phyloP scores from a whole-genome alignment of 1,140 invertebrate species.

The Bombus picipes region DNA sequence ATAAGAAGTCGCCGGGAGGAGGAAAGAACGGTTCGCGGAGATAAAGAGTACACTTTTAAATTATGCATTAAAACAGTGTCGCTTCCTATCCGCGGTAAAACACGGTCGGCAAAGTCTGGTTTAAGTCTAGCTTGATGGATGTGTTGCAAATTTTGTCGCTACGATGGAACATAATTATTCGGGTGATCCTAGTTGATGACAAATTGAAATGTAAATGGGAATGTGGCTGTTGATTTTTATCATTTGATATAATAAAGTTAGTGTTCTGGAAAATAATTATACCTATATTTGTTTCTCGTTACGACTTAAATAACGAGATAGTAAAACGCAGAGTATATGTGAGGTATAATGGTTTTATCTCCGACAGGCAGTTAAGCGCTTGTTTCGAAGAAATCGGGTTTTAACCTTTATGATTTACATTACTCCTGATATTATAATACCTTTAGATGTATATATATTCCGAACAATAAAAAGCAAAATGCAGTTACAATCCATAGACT shows the following conservation, averaged over 20 bases:
- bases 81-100: background rate
- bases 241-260: background rate
- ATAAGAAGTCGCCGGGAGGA: slow-evolving; percentile 13
- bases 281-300: background rate
- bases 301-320: background rate
- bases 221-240: background rate
- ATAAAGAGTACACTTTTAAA: slow-evolving; percentile 38
- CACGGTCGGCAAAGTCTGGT: background rate
- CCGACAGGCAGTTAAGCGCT: background rate
- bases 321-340: background rate
- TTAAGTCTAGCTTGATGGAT: background rate
- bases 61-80: slow-evolving; percentile 14
- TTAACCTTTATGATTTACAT: background rate
- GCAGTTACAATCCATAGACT: background rate
- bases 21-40: slow-evolving; percentile 1
- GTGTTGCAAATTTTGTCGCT: background rate
- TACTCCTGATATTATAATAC: background rate
- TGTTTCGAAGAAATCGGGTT: background rate
- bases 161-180: background rate
- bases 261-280: background rate
- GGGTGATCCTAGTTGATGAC: background rate
- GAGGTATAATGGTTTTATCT: background rate
- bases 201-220: background rate
- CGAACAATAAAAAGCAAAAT: background rate
- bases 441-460: background rate